Base-by-base conservation (phyloP, 2,113 vertebrate species). In the Brevimyrus niger region DNA sequence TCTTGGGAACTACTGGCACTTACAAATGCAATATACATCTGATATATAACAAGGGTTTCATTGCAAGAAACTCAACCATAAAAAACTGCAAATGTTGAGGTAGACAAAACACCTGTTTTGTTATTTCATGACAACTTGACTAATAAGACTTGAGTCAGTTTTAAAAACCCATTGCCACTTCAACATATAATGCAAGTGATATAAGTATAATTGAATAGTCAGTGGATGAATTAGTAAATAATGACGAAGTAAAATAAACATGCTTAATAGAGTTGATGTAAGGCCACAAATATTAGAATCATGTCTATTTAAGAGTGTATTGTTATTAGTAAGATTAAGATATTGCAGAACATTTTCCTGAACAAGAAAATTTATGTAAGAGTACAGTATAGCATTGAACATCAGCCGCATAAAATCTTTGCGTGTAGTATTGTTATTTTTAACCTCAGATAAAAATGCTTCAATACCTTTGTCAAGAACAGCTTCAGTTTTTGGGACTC, bases 1-100 rank as follows among this genome's bases (percentile, higher is more conserved):
- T 92, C 88, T 90, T 86, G 31, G 86, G 83, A 92, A 90, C 92
- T 94, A 92, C 5, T 38, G 47, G 46, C 3, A 90, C 89, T 92
- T 93, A 88, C 58, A 58, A 47, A 82, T 51, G 86, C 44, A 84
- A 46, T 42, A 47, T 21, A 84, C 35, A 8, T 47, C 9, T 47
- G 1, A 84, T 44, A 46, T 47, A 83, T 83, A 46, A 83, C 19
- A 47, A 84, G 82, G 19, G 35, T n/a, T 80, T 80, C 11, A 80
- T 19, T 42, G 73, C 31, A 84, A 42, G 38, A 23, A n/a, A 46
- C 31, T 10, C 42, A 83, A 9, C 8, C 11, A n/a, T 42, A 84
- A 84, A 46, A 42, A 46, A 83, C 17, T 27, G 58, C 19, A 83
- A 83, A 83, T 83, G 42, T 3, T 42, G 19, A 83, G 7, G 80